Evolutionary conservation across 2,113 vertebrate genomes (phyloP).

Genomic region (Machaerirhynchus nigripectus): DNA sequence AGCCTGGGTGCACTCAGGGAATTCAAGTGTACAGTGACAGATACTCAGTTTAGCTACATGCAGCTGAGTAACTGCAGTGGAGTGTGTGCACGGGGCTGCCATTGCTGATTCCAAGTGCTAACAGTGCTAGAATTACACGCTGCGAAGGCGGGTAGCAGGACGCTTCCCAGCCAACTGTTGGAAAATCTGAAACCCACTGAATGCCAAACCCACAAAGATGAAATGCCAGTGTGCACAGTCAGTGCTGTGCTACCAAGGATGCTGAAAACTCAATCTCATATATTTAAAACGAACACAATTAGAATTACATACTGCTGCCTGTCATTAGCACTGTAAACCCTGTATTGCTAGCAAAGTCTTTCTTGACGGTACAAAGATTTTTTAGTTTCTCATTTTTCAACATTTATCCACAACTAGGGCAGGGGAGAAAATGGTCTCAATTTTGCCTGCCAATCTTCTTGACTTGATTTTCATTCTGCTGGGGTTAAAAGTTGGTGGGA

Average conservation of each 20-base stretch:
- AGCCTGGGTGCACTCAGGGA: not conserved
- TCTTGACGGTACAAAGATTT: not conserved
- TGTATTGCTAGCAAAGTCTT: not conserved
- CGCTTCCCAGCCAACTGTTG: not conserved
- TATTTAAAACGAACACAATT: not conserved
- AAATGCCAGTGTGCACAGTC: not conserved
- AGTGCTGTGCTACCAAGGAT: not conserved
- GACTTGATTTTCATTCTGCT: not conserved
- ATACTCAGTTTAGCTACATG: not conserved
- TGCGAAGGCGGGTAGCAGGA: not conserved
- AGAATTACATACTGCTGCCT: not conserved
- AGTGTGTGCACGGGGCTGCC: not conserved
- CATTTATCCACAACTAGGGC: not conserved
- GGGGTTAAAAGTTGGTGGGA: not conserved
- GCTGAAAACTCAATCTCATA: not conserved
- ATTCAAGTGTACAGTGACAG: not conserved
- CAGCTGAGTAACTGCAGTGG: not conserved
- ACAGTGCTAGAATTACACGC: not conserved
- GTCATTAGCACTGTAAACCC: not conserved
- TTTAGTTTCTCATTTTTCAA: not conserved
- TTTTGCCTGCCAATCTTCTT: not conserved
- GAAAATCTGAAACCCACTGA: not conserved
- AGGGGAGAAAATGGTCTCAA: not conserved
- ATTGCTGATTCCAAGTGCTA: not conserved
- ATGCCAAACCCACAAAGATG: not conserved